Percentiles rank a stretch among this genome's conserved stretches.
Conservation (phyloP, 1,140 invertebrate species). For the Lucilia sericata region DNA sequence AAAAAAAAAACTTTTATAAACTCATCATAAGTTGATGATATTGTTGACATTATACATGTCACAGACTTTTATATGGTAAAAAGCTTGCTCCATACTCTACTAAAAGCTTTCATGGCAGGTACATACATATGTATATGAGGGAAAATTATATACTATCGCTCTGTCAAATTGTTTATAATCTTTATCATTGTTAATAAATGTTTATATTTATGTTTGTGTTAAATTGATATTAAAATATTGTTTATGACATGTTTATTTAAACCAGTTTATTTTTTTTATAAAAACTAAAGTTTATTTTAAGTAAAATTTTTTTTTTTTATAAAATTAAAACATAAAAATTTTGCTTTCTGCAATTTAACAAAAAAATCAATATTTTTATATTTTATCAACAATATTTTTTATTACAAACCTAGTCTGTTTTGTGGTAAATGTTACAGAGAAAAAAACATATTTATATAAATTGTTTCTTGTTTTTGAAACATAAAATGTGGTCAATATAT, state of each 20-base stretch:
- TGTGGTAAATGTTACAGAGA: neutral
- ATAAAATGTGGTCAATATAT: conserved; percentile 48
- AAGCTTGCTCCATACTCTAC: no score
- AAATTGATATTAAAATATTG: conserved; percentile 25
- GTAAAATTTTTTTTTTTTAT: neutral
- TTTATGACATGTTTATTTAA: neutral
- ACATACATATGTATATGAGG: neutral
- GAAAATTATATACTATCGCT: neutral
- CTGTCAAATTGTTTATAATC: conserved; percentile 16
- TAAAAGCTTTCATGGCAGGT: neutral
- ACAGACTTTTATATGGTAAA: neutral
- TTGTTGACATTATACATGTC: neutral
- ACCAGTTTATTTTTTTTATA: neutral
- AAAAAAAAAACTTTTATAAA: neutral
- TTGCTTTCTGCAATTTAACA: neutral
- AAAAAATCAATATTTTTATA: conserved; percentile 19
- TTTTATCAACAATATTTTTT: neutral
- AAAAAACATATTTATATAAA: neutral
- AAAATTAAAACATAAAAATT: neutral
- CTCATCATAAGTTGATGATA: neutral
- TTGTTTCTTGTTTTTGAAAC: conserved; percentile 41
- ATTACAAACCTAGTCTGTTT: conserved; percentile 24
- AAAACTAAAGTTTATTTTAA: neutral
- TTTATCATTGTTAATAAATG: neutral
- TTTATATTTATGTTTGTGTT: neutral